These are phyloP conservation scores for Falco rusticolus DNA, from an alignment of 2,797 vertebrate species.

Conservation along the genomic window DNA sequence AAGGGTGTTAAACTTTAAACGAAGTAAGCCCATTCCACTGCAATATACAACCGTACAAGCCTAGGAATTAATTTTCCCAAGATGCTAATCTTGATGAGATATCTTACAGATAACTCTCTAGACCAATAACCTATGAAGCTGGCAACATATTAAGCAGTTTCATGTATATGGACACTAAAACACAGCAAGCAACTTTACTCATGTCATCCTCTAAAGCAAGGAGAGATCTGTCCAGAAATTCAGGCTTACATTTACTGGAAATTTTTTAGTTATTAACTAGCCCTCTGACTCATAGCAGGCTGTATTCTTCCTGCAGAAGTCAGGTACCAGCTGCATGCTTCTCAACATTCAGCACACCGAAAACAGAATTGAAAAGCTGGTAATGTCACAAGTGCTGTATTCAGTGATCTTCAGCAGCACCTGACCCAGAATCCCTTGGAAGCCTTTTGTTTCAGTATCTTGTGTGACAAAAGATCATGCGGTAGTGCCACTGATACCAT, in stretches of 20 bases:
- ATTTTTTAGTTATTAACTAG: neutral
- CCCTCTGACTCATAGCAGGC: neutral
- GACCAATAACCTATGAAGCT: neutral
- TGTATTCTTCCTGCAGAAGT: neutral
- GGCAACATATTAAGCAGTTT: neutral
- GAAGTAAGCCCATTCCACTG: neutral
- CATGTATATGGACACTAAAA: neutral
- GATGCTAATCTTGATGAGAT: neutral
- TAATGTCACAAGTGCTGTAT: neutral
- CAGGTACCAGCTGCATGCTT: neutral
- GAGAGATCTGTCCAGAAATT: neutral
- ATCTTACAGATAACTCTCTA: neutral
- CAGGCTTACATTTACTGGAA: neutral
- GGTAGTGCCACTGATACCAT: neutral
- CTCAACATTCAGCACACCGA: neutral
- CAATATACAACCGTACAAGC: neutral
- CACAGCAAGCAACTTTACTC: neutral
- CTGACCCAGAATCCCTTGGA: neutral
- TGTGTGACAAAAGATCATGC: neutral
- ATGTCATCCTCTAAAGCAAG: neutral
- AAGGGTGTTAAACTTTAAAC: neutral
- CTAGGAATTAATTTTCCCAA: neutral
- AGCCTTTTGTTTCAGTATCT: neutral
- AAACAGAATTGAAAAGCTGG: neutral
- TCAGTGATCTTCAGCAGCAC: neutral